phyloP scores from a whole-genome alignment of 2,797 vertebrate species.

The Clarias platycephalus region DNA sequence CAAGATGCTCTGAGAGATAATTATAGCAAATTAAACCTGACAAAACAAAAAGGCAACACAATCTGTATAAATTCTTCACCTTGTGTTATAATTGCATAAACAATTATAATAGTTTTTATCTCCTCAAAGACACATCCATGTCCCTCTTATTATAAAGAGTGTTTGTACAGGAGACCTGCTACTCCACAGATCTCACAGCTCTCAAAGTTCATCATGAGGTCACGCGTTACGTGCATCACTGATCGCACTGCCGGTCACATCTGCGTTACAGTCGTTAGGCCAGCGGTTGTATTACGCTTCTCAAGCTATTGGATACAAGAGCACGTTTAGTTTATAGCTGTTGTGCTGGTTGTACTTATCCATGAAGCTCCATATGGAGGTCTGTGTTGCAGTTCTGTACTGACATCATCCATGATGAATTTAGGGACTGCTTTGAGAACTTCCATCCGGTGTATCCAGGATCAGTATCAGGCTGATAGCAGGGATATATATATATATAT shows the following conservation, averaged over 20 bases:
- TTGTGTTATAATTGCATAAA: background rate
- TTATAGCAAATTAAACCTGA: background rate
- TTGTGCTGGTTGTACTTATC: background rate
- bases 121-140: background rate
- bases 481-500: background rate
- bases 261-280: background rate
- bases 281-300: background rate
- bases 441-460: background rate
- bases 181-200: background rate
- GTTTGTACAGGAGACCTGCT: background rate
- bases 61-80: background rate
- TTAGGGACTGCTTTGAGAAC: background rate
- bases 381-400: background rate
- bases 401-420: background rate
- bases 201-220: background rate
- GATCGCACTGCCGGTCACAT: background rate
- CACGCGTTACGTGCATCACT: background rate
- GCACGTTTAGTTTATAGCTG: background rate
- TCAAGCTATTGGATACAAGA: background rate
- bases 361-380: background rate
- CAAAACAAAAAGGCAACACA: background rate
- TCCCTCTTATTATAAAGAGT: background rate
- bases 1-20: background rate
- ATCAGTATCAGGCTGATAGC: background rate
- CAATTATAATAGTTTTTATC: background rate